Percentiles rank a stretch among this genome's conserved stretches.
These are phyloP conservation scores for Chymomyza procnemis DNA, from an alignment of 2,888 invertebrate genomes.

Conservation along the genomic window DNA sequence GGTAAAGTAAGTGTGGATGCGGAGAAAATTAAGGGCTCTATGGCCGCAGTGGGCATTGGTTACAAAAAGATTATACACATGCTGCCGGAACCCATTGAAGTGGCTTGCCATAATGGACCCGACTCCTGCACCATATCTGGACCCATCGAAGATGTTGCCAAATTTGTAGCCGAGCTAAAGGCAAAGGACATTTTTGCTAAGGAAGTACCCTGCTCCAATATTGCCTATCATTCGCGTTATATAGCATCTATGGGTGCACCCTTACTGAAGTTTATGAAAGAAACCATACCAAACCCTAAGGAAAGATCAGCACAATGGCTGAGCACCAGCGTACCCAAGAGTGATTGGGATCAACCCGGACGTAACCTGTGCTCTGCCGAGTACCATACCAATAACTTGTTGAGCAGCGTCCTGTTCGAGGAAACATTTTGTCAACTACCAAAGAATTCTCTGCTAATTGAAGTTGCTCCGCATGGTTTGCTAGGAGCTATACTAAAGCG, in stretches of 20 bases:
- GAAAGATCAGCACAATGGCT: conserved; percentile 88
- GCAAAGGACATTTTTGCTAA: conserved; percentile 88
- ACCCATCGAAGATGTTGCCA: conserved; percentile 84
- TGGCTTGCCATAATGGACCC: conserved; percentile 92
- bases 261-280: conserved; percentile 82
- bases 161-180: conserved; percentile 83
- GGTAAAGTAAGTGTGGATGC: conserved; percentile 87
- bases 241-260: conserved; percentile 85
- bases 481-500: conserved; percentile 84
- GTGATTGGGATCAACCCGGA: conserved; percentile 84
- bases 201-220: conserved; percentile 90
- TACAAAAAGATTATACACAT: conserved; percentile 81
- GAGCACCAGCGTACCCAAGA: conserved; percentile 88
- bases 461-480: conserved; percentile 85
- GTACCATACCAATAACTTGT: conserved; percentile 91
- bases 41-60: conserved; percentile 91
- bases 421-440: conserved; percentile 83
- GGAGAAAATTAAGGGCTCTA: conserved; percentile 86
- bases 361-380: conserved; percentile 86
- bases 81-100: conserved; percentile 87
- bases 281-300: conserved; percentile 84
- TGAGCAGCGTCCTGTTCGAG: conserved; percentile 82
- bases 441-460: conserved; percentile 82
- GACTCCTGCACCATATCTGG: conserved; percentile 95
- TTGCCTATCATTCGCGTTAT: conserved; percentile 93